These are phyloP conservation scores for Diplosoma virens DNA, from an alignment of 23 tunicate species.

Conservation along the genomic window DNA sequence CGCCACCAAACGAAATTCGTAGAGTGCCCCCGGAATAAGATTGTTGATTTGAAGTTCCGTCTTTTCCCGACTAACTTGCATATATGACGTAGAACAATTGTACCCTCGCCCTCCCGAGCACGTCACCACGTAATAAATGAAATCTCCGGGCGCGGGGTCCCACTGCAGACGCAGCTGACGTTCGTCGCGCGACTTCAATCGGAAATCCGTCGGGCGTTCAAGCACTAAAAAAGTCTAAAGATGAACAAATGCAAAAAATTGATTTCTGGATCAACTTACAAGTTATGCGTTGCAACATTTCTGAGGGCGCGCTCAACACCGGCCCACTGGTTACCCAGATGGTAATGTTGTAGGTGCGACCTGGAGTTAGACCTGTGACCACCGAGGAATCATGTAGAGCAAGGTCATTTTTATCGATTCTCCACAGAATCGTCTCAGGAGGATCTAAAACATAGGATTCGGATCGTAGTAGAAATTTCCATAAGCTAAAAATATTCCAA, in stretches of 20 bases:
- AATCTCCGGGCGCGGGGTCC: conserved; percentile 37
- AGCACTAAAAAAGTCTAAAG: conserved; percentile 7
- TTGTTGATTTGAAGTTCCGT: background rate
- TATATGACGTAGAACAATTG: background rate
- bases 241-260: background rate
- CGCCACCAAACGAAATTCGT: conserved; percentile 19
- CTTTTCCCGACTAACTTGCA: background rate
- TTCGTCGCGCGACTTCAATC: conserved; percentile 15
- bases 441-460: conserved; percentile 3
- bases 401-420: background rate
- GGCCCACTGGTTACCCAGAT: conserved; percentile 9
- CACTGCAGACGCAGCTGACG: background rate
- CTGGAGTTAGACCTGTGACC: conserved; percentile 8
- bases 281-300: background rate
- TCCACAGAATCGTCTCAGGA: background rate
- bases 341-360: background rate
- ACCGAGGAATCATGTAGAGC: background rate
- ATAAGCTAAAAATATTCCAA: too few species aligned
- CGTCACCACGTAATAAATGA: conserved; percentile 17
- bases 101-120: conserved; percentile 4
- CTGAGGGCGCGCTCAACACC: background rate
- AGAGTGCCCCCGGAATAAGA: conserved; percentile 20
- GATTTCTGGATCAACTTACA: background rate
- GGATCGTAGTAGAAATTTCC: too few species aligned
- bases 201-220: conserved; percentile 21